phyloP scores from a whole-genome alignment of 2,888 invertebrate species.

The Trissolcus brochymenae region DNA sequence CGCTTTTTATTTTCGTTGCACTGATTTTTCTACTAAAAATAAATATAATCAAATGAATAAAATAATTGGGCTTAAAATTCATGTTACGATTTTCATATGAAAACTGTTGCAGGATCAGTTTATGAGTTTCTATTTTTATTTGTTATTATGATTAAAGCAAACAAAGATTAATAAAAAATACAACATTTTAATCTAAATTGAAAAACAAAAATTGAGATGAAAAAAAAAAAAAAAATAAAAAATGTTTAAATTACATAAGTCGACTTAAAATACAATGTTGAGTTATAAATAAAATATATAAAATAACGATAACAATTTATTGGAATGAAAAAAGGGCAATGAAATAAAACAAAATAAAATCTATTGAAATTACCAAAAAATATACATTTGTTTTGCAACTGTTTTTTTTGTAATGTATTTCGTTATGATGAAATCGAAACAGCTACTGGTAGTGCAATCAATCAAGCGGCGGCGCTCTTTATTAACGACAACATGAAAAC shows the following conservation, averaged over 20 bases:
- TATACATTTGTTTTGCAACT: background rate
- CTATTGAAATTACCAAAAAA: constrained; percentile 1
- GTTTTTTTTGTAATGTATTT: constrained; percentile 7
- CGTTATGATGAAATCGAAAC: constrained; percentile 30
- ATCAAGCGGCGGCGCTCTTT: constrained; percentile 44
- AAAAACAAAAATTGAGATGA: background rate
- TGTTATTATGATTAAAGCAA: too few species aligned
- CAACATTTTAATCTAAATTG: background rate
- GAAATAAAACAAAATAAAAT: background rate
- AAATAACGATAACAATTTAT: too few species aligned
- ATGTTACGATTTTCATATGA: background rate
- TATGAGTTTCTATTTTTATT: too few species aligned
- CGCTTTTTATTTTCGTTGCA: constrained; percentile 2
- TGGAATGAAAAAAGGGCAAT: background rate
- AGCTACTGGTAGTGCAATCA: constrained; percentile 50
- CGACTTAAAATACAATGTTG: too few species aligned
- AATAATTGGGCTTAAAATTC: background rate
- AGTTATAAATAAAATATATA: too few species aligned
- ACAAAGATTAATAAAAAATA: too few species aligned
- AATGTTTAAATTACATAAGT: background rate
- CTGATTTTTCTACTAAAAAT: background rate
- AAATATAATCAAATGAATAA: background rate
- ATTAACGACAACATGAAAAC: constrained; percentile 48
- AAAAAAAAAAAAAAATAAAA: background rate
- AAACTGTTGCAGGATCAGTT: background rate